phyloP scores from a whole-genome alignment of 2,888 invertebrate species.

The Xestia sexstrigata region DNA sequence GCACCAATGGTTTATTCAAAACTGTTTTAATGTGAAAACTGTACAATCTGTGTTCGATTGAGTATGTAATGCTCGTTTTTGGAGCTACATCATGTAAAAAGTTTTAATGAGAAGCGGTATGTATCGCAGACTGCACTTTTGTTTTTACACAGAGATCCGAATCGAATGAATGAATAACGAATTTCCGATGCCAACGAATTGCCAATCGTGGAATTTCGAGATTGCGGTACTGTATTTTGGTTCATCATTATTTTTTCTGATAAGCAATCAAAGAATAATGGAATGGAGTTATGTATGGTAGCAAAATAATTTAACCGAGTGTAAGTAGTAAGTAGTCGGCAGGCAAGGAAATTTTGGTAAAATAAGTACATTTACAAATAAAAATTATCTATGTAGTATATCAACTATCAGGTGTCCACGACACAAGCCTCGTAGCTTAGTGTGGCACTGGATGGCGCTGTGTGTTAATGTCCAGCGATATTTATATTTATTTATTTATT shows the following conservation, averaged over 20 bases:
- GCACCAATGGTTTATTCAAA: conserved; percentile 61
- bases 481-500: no score
- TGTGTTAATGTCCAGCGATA: no score
- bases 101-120: conserved; percentile 57
- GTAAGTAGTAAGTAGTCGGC: background rate
- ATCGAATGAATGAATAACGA: conserved; percentile 42
- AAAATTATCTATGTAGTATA: no score
- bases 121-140: conserved; percentile 19
- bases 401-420: no score
- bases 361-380: no score
- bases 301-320: background rate
- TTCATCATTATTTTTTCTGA: conserved; percentile 3
- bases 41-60: conserved; percentile 47
- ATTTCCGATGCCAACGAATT: conserved; percentile 11
- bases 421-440: no score
- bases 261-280: conserved; percentile 18
- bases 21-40: conserved; percentile 52
- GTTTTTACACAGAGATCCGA: conserved; percentile 9
- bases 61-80: conserved; percentile 52
- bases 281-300: background rate
- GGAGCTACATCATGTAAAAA: conserved; percentile 40
- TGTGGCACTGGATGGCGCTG: no score
- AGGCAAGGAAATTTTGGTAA: background rate
- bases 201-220: conserved; percentile 25
- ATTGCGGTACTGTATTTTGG: conserved; percentile 13